These are phyloP conservation scores for Acromyrmex echinatior DNA, from an alignment of 1,140 invertebrate species.

Conservation along the genomic window DNA sequence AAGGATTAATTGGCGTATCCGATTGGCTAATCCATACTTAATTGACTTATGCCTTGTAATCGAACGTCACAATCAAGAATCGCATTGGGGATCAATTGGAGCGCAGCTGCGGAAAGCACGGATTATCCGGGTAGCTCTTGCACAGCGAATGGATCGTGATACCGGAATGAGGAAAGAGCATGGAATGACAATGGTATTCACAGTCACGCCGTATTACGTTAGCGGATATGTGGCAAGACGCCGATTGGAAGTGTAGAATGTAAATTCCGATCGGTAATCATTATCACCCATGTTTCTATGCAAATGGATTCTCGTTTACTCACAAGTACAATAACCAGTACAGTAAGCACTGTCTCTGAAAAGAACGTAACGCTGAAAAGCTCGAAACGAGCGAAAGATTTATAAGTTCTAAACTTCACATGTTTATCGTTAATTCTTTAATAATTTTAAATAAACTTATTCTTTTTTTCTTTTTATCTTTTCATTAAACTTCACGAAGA, in stretches of 20 bases:
- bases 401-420: not conserved
- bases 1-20: not conserved
- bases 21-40: slow-evolving; percentile 70
- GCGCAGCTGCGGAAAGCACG: slow-evolving; percentile 65
- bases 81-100: slow-evolving; percentile 66
- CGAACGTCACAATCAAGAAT: slow-evolving; percentile 70
- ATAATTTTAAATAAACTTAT: slow-evolving; percentile 21
- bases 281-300: slow-evolving; percentile 19
- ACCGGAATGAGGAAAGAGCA: slow-evolving; percentile 60
- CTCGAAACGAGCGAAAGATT: not conserved
- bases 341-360: not conserved
- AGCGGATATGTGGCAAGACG: slow-evolving; percentile 55
- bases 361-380: not conserved
- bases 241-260: slow-evolving; percentile 39
- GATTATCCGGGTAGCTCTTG: slow-evolving; percentile 49
- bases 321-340: not conserved
- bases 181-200: slow-evolving; percentile 55
- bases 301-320: slow-evolving; percentile 5
- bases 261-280: slow-evolving; percentile 27
- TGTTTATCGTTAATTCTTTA: not conserved
- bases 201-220: slow-evolving; percentile 67
- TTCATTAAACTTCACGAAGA: not conserved
- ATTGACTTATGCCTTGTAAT: slow-evolving; percentile 73
- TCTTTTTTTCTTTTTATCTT: not conserved
- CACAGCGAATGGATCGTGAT: slow-evolving; percentile 63